Conservation (phyloP, 2,888 invertebrate species). For the Rutpela maculata region DNA sequence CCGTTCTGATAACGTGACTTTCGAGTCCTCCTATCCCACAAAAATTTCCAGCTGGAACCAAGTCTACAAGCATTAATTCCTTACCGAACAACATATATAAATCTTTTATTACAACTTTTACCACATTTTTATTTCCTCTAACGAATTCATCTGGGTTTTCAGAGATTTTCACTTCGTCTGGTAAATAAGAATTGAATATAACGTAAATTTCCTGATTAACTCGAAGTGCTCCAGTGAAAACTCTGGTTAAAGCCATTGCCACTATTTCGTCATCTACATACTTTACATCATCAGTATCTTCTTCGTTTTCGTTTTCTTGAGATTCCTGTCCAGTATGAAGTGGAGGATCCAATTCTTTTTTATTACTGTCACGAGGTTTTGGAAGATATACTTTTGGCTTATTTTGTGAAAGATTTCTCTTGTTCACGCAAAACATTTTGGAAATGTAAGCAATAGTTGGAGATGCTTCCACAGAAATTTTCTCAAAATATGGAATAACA, state of each 20-base stretch:
- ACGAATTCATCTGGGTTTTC: constrained; percentile 49
- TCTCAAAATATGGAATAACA: constrained; percentile 66
- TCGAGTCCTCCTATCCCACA: constrained; percentile 92
- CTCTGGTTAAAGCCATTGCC: constrained; percentile 93
- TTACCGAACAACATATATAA: constrained; percentile 95
- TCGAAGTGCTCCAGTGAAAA: constrained; percentile 91
- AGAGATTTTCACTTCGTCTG: constrained; percentile 70
- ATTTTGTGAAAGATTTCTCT: constrained; percentile 85
- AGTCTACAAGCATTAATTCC: constrained; percentile 87
- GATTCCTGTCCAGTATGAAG: constrained; percentile 48
- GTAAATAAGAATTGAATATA: constrained; percentile 92
- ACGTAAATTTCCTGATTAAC: constrained; percentile 88
- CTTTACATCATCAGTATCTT: constrained; percentile 52
- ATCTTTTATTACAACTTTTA: constrained; percentile 80
- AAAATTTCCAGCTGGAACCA: constrained; percentile 93
- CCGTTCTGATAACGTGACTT: constrained; percentile 90
- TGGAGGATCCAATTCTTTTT: constrained; percentile 34
- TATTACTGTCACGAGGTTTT: constrained; percentile 71
- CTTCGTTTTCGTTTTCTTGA: constrained; percentile 59
- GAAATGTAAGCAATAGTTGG: constrained; percentile 87
- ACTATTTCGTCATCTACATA: constrained; percentile 74
- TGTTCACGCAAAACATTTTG: constrained; percentile 93
- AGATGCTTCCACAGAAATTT: constrained; percentile 73
- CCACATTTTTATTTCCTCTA: constrained; percentile 71
- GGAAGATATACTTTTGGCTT: constrained; percentile 84